These are phyloP conservation scores for Fissipunctia ypsillon DNA, from an alignment of 2,888 invertebrate species.

Conservation along the genomic window DNA sequence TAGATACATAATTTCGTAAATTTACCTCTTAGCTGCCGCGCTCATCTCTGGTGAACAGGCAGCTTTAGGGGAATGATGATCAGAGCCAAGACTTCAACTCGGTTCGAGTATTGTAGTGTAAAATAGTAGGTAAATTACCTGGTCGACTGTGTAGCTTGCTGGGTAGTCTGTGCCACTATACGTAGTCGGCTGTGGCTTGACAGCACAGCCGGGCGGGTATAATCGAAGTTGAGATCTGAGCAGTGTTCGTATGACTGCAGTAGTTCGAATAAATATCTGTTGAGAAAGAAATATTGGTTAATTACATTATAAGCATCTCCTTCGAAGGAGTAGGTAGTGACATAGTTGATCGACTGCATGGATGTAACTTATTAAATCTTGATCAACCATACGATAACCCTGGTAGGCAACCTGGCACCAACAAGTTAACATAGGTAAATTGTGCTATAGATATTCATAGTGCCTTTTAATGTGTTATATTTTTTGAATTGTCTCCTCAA, in stretches of 20 bases:
- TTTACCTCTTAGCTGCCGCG: background rate
- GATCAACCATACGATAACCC: background rate
- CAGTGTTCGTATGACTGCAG: constrained; percentile 92
- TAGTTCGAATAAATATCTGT: constrained; percentile 92
- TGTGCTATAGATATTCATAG: background rate
- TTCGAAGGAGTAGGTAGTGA: background rate
- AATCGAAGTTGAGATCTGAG: constrained; percentile 81
- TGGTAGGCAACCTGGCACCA: background rate
- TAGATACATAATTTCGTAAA: background rate
- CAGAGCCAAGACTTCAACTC: background rate
- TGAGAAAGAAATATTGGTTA: constrained; percentile 39
- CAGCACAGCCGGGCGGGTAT: constrained; percentile 76
- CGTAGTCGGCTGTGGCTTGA: constrained; percentile 70
- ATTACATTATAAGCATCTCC: background rate
- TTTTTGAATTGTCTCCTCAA: background rate
- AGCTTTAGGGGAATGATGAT: background rate
- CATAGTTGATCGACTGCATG: background rate
- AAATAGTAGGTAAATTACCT: constrained; percentile 43
- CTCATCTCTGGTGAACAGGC: background rate
- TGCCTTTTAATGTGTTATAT: background rate
- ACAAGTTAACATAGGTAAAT: background rate
- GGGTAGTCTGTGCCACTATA: constrained; percentile 60
- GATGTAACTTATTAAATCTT: background rate
- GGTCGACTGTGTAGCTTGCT: constrained; percentile 62
- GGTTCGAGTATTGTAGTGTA: background rate